Evolutionary conservation across 2,888 invertebrate genomes (phyloP).

Genomic region (Willowsia nigromaculata): DNA sequence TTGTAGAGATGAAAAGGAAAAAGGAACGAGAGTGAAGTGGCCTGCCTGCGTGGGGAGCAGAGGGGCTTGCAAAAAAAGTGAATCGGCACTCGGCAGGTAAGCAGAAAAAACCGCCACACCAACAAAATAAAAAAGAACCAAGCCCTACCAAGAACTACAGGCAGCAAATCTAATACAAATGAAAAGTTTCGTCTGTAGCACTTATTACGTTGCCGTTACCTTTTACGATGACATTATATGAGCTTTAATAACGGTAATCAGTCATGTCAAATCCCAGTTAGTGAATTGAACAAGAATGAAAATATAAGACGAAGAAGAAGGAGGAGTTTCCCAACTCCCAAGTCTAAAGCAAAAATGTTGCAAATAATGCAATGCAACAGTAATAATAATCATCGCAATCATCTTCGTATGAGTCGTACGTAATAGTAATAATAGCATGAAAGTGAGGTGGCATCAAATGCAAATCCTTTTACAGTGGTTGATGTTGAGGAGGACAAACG

Average conservation of each 20-base stretch:
- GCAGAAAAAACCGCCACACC: background rate
- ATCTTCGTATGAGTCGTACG: background rate
- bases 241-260: constrained; percentile 69
- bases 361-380: constrained; percentile 2
- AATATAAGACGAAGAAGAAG: background rate
- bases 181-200: background rate
- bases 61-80: too few relatives aligned
- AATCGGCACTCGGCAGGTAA: too few relatives aligned
- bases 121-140: background rate
- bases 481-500: background rate
- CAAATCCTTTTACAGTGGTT: constrained; percentile 35
- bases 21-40: background rate
- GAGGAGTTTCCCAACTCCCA: constrained; percentile 37
- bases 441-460: constrained; percentile 45
- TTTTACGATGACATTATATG: constrained; percentile 64
- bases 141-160: background rate
- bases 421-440: background rate
- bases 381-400: background rate
- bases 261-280: constrained; percentile 53
- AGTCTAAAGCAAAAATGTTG: background rate
- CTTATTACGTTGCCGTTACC: background rate
- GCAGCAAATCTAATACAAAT: background rate
- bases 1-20: background rate
- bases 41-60: too few relatives aligned
- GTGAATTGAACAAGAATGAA: background rate